These are phyloP conservation scores for Phalacrocorax aristotelis DNA, from an alignment of 2,113 vertebrate genomes.

Conservation along the genomic window DNA sequence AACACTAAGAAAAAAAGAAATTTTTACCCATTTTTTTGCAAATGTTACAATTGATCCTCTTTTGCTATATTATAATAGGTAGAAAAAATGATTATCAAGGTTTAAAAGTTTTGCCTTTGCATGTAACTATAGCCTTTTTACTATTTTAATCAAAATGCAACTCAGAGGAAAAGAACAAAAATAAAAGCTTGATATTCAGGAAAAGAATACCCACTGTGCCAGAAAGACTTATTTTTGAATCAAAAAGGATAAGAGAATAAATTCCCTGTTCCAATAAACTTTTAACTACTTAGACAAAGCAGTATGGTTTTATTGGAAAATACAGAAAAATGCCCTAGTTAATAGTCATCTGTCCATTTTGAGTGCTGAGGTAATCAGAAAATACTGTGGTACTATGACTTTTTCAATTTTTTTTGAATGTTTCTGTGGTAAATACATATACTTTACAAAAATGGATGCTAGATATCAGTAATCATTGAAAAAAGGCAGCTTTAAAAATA, in stretches of 20 bases:
- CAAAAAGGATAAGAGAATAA: background rate
- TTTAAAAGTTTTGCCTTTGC: background rate
- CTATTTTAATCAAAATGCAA: background rate
- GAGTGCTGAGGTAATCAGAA: background rate
- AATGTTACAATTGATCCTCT: background rate
- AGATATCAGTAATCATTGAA: background rate
- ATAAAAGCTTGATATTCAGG: background rate
- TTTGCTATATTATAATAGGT: background rate
- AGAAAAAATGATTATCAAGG: background rate
- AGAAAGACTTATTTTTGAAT: background rate
- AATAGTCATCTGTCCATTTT: background rate
- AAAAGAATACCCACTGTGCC: background rate
- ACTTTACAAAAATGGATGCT: background rate
- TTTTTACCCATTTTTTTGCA: background rate
- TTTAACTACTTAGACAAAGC: background rate
- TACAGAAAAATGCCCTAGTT: background rate
- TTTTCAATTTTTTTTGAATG: background rate
- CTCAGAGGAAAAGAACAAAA: background rate
- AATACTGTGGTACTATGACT: background rate
- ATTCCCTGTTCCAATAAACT: background rate
- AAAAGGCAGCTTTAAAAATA: background rate
- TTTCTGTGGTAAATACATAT: background rate
- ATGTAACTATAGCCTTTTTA: background rate
- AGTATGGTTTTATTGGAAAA: background rate
- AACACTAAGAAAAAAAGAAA: background rate